Evolutionary conservation across 1,140 invertebrate genomes (phyloP).

Genomic region (Saccostrea echinata): DNA sequence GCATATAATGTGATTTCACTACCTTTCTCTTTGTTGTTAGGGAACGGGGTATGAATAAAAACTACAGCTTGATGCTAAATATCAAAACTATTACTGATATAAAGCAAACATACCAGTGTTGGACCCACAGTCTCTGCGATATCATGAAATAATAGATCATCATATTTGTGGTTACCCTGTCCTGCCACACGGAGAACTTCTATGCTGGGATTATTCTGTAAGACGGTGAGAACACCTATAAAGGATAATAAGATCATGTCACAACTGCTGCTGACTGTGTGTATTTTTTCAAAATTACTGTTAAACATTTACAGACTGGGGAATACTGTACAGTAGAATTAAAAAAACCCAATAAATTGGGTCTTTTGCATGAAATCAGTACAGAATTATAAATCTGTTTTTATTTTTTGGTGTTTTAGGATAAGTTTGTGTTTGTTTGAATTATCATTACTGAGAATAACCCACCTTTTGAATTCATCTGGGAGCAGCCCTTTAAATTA

Average conservation of each 20-base stretch:
- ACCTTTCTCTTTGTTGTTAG: too few relatives aligned
- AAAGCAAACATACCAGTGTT: constrained; percentile 58
- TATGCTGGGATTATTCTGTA: constrained; percentile 59
- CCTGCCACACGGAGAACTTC: constrained; percentile 51
- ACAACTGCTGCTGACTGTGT: not conserved
- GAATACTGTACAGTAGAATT: not conserved
- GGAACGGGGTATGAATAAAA: too few relatives aligned
- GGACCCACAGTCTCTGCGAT: constrained; percentile 56
- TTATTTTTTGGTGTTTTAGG: too few relatives aligned
- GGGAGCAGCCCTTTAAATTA: constrained; percentile 60
- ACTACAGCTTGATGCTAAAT: too few relatives aligned
- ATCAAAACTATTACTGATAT: not conserved
- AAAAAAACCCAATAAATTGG: not conserved
- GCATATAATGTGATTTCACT: too few relatives aligned
- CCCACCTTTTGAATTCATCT: constrained; percentile 58
- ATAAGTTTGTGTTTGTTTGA: too few relatives aligned
- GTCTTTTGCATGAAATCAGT: not conserved
- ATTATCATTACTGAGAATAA: not conserved
- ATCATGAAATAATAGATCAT: constrained; percentile 49
- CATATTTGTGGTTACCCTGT: constrained; percentile 49
- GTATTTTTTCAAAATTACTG: not conserved
- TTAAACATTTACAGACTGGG: not conserved
- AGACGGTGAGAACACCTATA: constrained; percentile 60
- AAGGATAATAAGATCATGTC: not conserved
- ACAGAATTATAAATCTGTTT: not conserved